Conservation (phyloP, 2,888 invertebrate species). For the Escarpia spicata region DNA sequence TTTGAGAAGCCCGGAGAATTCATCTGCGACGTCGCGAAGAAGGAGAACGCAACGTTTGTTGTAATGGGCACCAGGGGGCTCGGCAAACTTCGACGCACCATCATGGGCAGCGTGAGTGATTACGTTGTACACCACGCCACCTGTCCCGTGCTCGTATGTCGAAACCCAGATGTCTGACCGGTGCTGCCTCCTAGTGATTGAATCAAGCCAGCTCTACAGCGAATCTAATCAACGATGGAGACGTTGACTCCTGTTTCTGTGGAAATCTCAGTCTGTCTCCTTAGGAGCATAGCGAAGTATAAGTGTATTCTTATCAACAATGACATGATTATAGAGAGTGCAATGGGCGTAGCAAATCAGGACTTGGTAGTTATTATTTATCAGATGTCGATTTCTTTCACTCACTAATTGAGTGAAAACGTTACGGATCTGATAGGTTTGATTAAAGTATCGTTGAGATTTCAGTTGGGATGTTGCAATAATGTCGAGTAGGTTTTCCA, state of each 20-base stretch:
- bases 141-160: slow-evolving; percentile 17
- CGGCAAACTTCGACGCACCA: slow-evolving; percentile 17
- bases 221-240: slow-evolving; percentile 1
- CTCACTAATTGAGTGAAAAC: background rate
- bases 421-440: background rate
- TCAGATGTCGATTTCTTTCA: background rate
- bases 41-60: slow-evolving; percentile 43
- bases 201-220: background rate
- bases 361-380: background rate
- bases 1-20: slow-evolving; percentile 42
- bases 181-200: background rate
- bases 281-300: background rate
- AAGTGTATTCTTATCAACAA: background rate
- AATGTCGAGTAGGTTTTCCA: background rate
- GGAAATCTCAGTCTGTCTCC: background rate
- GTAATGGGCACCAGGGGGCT: slow-evolving; percentile 38
- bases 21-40: slow-evolving; percentile 40
- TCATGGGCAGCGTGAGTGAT: slow-evolving; percentile 17
- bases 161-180: background rate
- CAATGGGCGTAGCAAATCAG: background rate
- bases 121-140: slow-evolving; percentile 21
- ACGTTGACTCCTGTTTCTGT: background rate
- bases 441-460: background rate
- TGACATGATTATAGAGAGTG: background rate
- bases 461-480: background rate